Evolutionary conservation across 2,797 vertebrate species (phyloP).

Genomic region (Emys orbicularis): DNA sequence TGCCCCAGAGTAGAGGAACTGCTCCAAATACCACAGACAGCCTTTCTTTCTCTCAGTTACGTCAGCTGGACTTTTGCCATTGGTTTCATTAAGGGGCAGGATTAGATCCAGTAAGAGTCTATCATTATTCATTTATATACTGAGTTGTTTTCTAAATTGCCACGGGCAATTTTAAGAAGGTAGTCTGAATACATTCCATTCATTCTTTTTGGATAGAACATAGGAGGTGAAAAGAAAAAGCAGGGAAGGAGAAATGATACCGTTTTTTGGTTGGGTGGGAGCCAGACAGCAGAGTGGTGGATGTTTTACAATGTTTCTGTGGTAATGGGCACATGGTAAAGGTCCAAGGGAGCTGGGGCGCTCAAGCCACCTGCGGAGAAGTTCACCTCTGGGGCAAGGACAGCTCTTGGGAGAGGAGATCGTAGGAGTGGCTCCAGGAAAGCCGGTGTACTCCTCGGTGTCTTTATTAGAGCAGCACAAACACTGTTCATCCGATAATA

Average conservation of each 20-base stretch:
- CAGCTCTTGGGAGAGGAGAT: neutral
- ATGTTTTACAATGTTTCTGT: neutral
- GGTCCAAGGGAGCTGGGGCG: neutral
- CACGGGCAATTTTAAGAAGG: neutral
- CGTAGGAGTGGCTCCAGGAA: neutral
- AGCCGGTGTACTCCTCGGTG: neutral
- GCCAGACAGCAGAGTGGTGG: neutral
- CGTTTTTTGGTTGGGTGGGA: neutral
- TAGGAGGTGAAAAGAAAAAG: neutral
- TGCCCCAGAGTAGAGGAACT: neutral
- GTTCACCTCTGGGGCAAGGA: neutral
- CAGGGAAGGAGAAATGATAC: neutral
- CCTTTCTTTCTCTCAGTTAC: conserved; percentile 16
- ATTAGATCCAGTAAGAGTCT: neutral
- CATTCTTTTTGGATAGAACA: neutral
- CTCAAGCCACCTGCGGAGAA: neutral
- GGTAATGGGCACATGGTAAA: neutral
- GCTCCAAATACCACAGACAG: neutral
- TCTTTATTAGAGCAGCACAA: neutral
- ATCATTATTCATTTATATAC: neutral
- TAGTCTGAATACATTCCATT: neutral
- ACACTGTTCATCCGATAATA: neutral
- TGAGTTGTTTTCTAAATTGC: neutral
- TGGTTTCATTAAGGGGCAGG: neutral
- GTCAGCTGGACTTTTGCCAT: neutral